Percentiles rank a stretch among this genome's conserved stretches.
These are phyloP conservation scores for Macroteleia sp. DNA, from an alignment of 2,888 invertebrate genomes.

Conservation along the genomic window DNA sequence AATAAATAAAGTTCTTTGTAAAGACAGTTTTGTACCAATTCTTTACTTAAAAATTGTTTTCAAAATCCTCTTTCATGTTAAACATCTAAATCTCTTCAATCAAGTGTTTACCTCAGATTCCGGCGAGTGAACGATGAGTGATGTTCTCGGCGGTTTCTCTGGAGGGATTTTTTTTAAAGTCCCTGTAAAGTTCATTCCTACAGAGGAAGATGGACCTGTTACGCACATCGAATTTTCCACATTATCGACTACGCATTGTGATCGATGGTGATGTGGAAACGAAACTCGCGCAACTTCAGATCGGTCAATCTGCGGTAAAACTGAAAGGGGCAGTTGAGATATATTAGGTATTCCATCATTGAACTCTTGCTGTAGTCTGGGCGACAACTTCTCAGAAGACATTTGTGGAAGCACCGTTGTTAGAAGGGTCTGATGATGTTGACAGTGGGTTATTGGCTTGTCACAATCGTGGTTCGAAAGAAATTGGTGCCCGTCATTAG, in stretches of 20 bases:
- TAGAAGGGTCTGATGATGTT: slow-evolving; percentile 74
- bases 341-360: slow-evolving; percentile 74
- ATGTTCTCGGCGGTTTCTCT: slow-evolving; percentile 82
- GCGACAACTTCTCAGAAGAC: slow-evolving; percentile 76
- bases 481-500: slow-evolving; percentile 45
- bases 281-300: slow-evolving; percentile 75
- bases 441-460: slow-evolving; percentile 68
- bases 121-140: slow-evolving; percentile 80
- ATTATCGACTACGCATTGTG: slow-evolving; percentile 73
- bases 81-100: slow-evolving; percentile 39
- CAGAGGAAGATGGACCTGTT: slow-evolving; percentile 55
- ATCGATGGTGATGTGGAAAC: slow-evolving; percentile 76
- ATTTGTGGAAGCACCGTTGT: slow-evolving; percentile 65
- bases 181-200: slow-evolving; percentile 74
- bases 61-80: too few relatives aligned
- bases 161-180: slow-evolving; percentile 82
- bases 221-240: slow-evolving; percentile 67
- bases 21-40: too few relatives aligned
- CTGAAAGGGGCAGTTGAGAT: slow-evolving; percentile 79
- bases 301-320: slow-evolving; percentile 78
- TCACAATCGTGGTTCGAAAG: slow-evolving; percentile 73
- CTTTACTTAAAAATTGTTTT: too few relatives aligned
- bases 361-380: slow-evolving; percentile 75
- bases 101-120: slow-evolving; percentile 79
- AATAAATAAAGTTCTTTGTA: too few relatives aligned